Conservation (phyloP, 1,140 invertebrate species). For the Heliconius melpomene region DNA sequence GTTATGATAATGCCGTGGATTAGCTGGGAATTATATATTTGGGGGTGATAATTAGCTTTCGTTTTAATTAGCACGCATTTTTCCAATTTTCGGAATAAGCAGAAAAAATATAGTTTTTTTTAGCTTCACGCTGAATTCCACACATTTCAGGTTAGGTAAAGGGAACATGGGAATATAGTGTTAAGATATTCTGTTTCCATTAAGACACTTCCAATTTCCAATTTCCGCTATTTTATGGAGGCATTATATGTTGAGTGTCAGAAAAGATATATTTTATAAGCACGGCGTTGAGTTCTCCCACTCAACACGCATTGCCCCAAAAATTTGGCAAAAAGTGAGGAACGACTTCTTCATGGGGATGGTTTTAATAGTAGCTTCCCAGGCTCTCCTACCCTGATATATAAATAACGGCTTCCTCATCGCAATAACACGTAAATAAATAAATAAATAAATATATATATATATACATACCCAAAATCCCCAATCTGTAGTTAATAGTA, state of each 20-base stretch:
- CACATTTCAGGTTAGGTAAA: background rate
- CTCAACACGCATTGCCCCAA: too few species aligned
- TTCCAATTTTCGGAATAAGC: background rate
- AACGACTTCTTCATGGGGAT: too few species aligned
- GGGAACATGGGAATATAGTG: background rate
- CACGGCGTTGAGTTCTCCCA: too few species aligned
- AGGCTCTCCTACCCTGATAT: too few species aligned
- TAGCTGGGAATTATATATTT: background rate
- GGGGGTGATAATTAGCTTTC: background rate
- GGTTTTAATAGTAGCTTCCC: too few species aligned
- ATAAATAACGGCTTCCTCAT: too few species aligned
- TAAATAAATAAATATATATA: too few species aligned
- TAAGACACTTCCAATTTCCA: background rate
- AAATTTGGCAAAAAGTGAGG: too few species aligned
- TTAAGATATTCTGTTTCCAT: background rate
- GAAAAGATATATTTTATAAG: too few species aligned
- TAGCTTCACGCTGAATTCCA: background rate
- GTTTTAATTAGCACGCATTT: background rate
- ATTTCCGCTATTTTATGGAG: background rate
- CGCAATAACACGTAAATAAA: too few species aligned
- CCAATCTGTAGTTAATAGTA: constrained; percentile 98
- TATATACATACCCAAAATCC: constrained; percentile 92
- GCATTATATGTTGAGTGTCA: background rate
- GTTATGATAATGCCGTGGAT: constrained; percentile 3
- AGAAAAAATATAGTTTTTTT: background rate